Percentiles rank a stretch among this genome's conserved stretches.
Evolutionary conservation across 2,113 vertebrate species (phyloP).

Genomic region (Notarius quadriscutis): DNA sequence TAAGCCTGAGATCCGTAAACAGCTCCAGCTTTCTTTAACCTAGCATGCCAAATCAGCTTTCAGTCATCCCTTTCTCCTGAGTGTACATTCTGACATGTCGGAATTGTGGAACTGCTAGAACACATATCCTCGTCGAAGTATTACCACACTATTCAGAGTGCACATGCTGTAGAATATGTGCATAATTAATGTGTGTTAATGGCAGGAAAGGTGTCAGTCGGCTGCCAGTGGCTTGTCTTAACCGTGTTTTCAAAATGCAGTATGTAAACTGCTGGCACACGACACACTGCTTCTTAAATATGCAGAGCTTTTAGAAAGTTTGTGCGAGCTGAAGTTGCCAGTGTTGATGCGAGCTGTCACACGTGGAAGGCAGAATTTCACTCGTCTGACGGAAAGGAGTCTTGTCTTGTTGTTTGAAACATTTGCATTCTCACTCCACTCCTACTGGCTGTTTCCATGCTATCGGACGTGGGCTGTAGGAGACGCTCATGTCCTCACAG

Average conservation of each 20-base stretch:
- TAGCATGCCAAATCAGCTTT: constrained; percentile 44
- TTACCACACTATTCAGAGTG: background rate
- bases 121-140: background rate
- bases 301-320: background rate
- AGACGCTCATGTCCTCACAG: constrained; percentile 34
- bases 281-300: background rate
- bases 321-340: background rate
- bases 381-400: background rate
- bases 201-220: background rate
- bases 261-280: background rate
- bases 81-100: constrained; percentile 31
- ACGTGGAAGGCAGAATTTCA: background rate
- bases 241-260: background rate
- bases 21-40: constrained; percentile 31
- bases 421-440: constrained; percentile 34
- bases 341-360: constrained; percentile 5
- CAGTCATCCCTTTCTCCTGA: constrained; percentile 32
- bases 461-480: constrained; percentile 30
- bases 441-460: constrained; percentile 40
- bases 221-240: constrained; percentile 8
- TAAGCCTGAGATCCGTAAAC: constrained; percentile 32
- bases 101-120: background rate
- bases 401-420: constrained; percentile 40
- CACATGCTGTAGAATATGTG: background rate
- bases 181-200: constrained; percentile 30